Evolutionary conservation across 2,888 invertebrate genomes (phyloP).

Genomic region (Tridacna gigas): DNA sequence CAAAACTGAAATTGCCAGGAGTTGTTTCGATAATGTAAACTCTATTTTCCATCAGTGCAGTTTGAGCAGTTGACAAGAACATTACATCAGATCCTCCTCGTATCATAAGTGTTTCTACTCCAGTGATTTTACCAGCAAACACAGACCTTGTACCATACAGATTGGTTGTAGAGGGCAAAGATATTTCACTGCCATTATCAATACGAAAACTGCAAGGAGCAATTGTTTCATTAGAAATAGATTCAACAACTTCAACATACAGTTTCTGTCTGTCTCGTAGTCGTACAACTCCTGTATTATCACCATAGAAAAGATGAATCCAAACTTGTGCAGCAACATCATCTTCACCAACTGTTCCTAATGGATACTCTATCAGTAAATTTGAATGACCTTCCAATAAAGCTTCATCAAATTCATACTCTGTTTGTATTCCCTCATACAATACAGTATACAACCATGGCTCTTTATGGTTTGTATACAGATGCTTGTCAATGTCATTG

Average conservation of each 20-base stretch:
- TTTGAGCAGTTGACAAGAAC: slow-evolving; percentile 72
- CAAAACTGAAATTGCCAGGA: slow-evolving; percentile 74
- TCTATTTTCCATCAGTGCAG: slow-evolving; percentile 74
- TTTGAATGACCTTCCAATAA: slow-evolving; percentile 72
- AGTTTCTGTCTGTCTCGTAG: slow-evolving; percentile 69
- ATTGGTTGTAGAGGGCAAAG: slow-evolving; percentile 70
- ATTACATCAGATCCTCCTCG: slow-evolving; percentile 70
- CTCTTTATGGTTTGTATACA: slow-evolving; percentile 70
- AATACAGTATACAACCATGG: slow-evolving; percentile 77
- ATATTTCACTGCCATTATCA: slow-evolving; percentile 70
- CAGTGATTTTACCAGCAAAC: slow-evolving; percentile 74
- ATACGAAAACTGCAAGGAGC: slow-evolving; percentile 76
- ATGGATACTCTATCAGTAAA: slow-evolving; percentile 70
- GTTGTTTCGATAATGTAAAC: slow-evolving; percentile 70
- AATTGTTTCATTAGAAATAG: slow-evolving; percentile 71
- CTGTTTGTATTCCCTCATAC: slow-evolving; percentile 61
- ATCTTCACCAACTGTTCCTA: slow-evolving; percentile 21
- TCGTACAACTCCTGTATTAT: slow-evolving; percentile 74
- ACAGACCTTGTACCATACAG: slow-evolving; percentile 73
- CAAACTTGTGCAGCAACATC: slow-evolving; percentile 59
- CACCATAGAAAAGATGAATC: slow-evolving; percentile 73
- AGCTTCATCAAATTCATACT: slow-evolving; percentile 77
- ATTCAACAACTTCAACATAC: slow-evolving; percentile 75
- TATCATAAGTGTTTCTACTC: slow-evolving; percentile 68
- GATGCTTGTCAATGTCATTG: slow-evolving; percentile 69